Conservation (phyloP, 53 echinoderm and acorn worm species). For the Luidia sarsii region DNA sequence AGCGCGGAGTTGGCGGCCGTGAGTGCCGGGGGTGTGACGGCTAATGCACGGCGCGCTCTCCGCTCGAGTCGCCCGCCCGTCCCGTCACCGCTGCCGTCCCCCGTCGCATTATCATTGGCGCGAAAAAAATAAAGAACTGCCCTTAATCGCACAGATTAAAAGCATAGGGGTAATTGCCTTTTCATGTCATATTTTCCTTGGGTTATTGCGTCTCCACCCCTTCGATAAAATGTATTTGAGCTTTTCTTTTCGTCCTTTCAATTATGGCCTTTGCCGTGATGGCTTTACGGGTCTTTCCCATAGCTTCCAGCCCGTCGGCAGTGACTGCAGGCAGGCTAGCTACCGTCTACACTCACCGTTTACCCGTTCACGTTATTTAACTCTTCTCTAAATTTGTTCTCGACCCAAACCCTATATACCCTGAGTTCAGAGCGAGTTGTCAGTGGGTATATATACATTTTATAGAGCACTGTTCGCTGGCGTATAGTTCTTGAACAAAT, state of each 20-base stretch:
- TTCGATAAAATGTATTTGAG: too few relatives aligned
- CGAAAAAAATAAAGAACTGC: neutral
- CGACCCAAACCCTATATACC: slow-evolving; percentile 35
- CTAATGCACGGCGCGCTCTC: neutral
- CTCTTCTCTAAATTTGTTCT: slow-evolving; percentile 50
- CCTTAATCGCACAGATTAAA: slow-evolving; percentile 43
- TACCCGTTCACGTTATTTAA: slow-evolving; percentile 40
- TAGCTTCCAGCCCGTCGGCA: neutral
- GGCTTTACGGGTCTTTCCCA: neutral
- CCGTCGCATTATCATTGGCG: neutral
- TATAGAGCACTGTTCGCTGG: neutral
- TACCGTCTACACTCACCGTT: slow-evolving; percentile 31
- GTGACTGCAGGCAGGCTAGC: too few relatives aligned
- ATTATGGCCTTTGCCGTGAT: too few relatives aligned
- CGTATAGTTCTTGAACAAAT: slow-evolving; percentile 41
- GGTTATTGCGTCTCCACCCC: neutral
- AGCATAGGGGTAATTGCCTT: slow-evolving; percentile 37
- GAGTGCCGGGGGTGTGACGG: neutral
- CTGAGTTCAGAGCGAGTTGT: slow-evolving; percentile 26
- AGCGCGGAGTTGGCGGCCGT: neutral
- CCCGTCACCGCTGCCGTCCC: too few relatives aligned
- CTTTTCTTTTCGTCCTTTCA: too few relatives aligned
- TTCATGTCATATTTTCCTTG: slow-evolving; percentile 14
- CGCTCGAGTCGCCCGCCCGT: neutral
- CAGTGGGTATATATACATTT: slow-evolving; percentile 42